phyloP scores from a whole-genome alignment of 2,113 vertebrate species.

The Rynchops niger region DNA sequence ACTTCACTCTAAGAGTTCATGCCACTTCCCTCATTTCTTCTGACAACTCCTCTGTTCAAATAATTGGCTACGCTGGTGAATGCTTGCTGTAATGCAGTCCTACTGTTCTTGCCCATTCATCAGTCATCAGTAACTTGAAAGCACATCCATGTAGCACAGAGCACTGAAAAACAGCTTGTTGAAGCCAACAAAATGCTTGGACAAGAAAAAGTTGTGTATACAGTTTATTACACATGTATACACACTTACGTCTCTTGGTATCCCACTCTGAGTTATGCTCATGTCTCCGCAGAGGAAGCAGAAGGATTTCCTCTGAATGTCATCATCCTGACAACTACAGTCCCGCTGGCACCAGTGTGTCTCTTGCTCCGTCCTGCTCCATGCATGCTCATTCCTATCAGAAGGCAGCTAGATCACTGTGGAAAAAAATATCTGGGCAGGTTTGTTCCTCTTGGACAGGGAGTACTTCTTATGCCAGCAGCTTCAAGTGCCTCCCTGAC shows the following conservation, averaged over 20 bases:
- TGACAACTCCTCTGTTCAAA: not conserved
- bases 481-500: not conserved
- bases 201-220: conserved; percentile 3
- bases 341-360: not conserved
- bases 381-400: not conserved
- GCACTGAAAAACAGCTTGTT: not conserved
- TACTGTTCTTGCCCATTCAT: not conserved
- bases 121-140: conserved; percentile 6
- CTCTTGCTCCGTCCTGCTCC: not conserved
- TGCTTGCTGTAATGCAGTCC: not conserved
- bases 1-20: not conserved
- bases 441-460: not conserved
- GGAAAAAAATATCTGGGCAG: not conserved
- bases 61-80: not conserved
- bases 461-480: accelerated
- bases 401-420: not conserved
- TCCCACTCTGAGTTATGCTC: not conserved
- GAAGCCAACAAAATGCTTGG: conserved; percentile 2
- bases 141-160: not conserved
- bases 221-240: conserved; percentile 24
- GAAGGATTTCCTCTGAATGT: not conserved
- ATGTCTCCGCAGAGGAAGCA: not conserved
- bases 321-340: not conserved
- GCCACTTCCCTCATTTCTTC: not conserved
- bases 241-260: not conserved